These are phyloP conservation scores for Mesembrinibis cayennensis DNA, from an alignment of 2,113 vertebrate genomes.

Conservation along the genomic window DNA sequence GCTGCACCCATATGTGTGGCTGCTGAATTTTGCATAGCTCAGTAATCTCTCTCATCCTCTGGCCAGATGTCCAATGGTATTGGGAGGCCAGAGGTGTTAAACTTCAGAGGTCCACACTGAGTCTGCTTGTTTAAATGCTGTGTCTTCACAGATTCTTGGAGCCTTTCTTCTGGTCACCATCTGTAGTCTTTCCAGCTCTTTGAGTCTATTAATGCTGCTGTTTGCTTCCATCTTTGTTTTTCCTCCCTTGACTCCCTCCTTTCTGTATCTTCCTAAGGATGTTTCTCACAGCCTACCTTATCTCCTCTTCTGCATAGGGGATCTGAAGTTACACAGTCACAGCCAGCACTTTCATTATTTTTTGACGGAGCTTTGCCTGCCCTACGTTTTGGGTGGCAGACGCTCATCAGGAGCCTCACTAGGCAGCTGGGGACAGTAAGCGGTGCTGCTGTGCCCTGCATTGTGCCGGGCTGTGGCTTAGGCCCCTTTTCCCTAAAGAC, in stretches of 20 bases:
- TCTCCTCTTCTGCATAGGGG: not conserved
- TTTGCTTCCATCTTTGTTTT: not conserved
- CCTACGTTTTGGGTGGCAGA: not conserved
- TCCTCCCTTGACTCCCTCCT: not conserved
- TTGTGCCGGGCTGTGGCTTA: not conserved
- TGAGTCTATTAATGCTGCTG: not conserved
- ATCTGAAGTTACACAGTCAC: not conserved
- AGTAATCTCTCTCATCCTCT: not conserved
- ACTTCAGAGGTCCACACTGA: not conserved
- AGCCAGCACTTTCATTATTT: not conserved
- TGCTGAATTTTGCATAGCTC: not conserved
- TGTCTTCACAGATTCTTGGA: not conserved
- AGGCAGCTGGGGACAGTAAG: not conserved
- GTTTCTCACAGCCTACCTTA: not conserved
- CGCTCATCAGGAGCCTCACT: not conserved
- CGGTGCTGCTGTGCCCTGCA: not conserved
- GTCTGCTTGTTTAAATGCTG: not conserved
- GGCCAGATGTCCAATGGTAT: not conserved
- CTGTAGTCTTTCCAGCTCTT: not conserved
- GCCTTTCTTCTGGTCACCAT: not conserved
- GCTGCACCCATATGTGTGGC: not conserved
- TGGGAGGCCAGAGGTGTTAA: not conserved
- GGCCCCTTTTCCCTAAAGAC: not conserved
- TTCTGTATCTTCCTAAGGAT: not conserved
- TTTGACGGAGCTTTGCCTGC: not conserved